Conservation (phyloP, 1,140 invertebrate genomes). For the Ridgeia piscesae region DNA sequence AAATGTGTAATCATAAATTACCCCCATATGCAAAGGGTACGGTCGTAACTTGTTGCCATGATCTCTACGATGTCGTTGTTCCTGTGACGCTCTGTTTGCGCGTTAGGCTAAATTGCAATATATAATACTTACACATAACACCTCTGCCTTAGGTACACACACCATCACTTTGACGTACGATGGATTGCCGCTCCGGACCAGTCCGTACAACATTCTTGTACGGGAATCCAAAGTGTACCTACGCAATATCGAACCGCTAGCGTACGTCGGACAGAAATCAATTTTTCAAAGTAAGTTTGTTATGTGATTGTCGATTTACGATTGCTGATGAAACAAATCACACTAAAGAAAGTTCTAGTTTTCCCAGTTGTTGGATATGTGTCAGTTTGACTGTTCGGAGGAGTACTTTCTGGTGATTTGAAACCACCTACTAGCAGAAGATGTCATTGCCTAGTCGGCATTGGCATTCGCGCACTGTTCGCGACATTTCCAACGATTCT, state of each 20-base stretch:
- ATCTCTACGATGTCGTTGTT: not conserved
- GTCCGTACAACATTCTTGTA: conserved; percentile 9
- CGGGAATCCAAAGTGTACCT: not conserved
- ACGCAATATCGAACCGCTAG: not conserved
- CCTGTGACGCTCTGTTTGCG: not conserved
- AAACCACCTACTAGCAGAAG: too few species aligned
- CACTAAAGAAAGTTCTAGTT: too few species aligned
- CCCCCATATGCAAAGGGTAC: too few species aligned
- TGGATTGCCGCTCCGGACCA: not conserved
- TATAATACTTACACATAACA: not conserved
- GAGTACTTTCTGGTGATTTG: too few species aligned
- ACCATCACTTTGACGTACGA: conserved; percentile 1
- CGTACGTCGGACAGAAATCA: not conserved
- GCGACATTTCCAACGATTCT: too few species aligned
- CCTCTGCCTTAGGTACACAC: not conserved
- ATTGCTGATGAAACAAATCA: not conserved
- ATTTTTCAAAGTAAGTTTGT: conserved; percentile 5
- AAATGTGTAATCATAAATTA: too few species aligned
- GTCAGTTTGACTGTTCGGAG: too few species aligned
- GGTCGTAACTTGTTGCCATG: too few species aligned
- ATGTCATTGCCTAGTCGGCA: too few species aligned
- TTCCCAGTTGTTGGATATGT: too few species aligned
- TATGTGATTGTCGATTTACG: not conserved
- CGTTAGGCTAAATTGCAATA: not conserved
- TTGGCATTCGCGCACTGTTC: too few species aligned